Evolutionary conservation across 2,888 invertebrate species (phyloP).

Genomic region (Hypomecis punctinalis): DNA sequence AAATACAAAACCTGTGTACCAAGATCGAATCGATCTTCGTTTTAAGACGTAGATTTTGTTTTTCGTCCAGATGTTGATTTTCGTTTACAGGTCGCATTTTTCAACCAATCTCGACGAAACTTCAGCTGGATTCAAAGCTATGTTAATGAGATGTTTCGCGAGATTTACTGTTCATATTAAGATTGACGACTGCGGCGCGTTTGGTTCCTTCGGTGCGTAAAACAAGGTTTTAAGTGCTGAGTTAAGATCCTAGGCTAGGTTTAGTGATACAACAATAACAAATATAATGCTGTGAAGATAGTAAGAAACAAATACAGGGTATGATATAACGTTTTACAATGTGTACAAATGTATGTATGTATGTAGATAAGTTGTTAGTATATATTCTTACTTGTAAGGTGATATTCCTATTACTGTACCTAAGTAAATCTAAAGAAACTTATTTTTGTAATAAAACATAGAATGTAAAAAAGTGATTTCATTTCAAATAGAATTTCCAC

Average conservation of each 20-base stretch:
- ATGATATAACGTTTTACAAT: constrained; percentile 31
- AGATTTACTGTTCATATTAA: no score
- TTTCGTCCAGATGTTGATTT: no score
- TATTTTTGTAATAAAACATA: constrained; percentile 24
- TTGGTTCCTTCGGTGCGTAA: not conserved
- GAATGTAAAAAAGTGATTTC: constrained; percentile 2
- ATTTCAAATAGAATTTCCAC: not conserved
- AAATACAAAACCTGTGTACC: no score
- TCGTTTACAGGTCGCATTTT: no score
- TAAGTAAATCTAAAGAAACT: constrained; percentile 11
- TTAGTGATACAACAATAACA: constrained; percentile 6
- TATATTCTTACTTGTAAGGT: constrained; percentile 11
- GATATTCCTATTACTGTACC: constrained; percentile 34
- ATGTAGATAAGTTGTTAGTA: constrained; percentile 1
- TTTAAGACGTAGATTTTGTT: no score
- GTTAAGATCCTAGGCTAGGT: not conserved
- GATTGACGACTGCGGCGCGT: no score
- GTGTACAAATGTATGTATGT: constrained; percentile 24
- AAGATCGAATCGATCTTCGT: no score
- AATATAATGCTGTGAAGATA: constrained; percentile 21
- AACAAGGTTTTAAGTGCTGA: not conserved
- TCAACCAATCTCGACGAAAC: no score
- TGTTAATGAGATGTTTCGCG: no score
- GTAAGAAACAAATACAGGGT: constrained; percentile 41
- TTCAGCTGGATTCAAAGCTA: no score